Conservation (phyloP, 1,140 invertebrate species). For the Lasaia peninsularis region DNA sequence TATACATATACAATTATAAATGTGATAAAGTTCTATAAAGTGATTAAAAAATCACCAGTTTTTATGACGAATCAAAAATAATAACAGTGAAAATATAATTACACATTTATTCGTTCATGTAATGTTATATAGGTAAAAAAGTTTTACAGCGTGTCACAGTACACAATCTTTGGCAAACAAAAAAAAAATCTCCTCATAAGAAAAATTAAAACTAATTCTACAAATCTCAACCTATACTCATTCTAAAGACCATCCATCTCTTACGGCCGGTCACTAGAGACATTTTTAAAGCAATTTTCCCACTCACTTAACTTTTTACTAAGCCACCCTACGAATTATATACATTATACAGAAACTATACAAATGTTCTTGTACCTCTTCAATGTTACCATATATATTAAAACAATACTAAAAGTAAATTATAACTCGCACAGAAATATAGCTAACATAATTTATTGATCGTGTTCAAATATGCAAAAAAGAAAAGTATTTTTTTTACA, state of each 20-base stretch:
- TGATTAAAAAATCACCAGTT: no score
- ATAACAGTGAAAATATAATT: no score
- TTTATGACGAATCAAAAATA: no score
- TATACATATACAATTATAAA: no score
- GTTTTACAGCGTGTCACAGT: slow-evolving; percentile 16
- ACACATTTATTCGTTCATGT: not conserved
- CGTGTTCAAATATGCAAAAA: not conserved
- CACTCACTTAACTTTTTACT: not conserved
- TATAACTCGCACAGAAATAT: not conserved
- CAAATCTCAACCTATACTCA: not conserved
- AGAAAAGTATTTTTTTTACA: not conserved
- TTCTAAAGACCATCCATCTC: not conserved
- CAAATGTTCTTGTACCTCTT: not conserved
- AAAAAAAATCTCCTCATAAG: not conserved
- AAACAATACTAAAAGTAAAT: not conserved
- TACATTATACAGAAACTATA: not conserved
- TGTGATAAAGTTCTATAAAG: no score
- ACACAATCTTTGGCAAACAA: slow-evolving; percentile 9
- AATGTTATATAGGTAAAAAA: slow-evolving; percentile 1
- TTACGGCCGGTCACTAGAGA: not conserved
- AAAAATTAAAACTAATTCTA: not conserved
- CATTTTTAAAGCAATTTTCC: not conserved
- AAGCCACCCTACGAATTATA: not conserved
- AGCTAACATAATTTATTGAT: not conserved
- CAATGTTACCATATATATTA: not conserved